Evolutionary conservation across 2,888 invertebrate genomes (phyloP), one percentile per base, ranked within the genome.

Genomic region (Ochropleura plecta): DNA sequence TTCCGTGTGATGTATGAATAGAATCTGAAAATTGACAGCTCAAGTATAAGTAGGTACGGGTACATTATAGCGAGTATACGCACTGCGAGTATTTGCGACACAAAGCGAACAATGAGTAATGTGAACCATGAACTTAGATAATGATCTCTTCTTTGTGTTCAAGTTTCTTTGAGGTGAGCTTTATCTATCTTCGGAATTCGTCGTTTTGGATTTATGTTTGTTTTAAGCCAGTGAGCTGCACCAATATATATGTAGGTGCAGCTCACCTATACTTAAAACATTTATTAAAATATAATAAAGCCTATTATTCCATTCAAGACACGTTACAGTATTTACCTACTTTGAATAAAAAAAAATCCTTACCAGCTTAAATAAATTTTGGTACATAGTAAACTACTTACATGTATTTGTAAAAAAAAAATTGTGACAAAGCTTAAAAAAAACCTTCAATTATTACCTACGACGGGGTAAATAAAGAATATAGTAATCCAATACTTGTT

Each of bases 91-190:
- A 81, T 84, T 77, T 79, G 82, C 79, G 75, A 83, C 84, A 71
- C 79, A 75, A 84, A 59, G 65, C 74, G 76, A 76, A 82, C 82
- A 76, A 73, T 82, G 79, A 82, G 65, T 70, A 78, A 75, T 78
- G 76, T 84, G 84, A 84, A 84, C 84, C 85, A 73, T 84, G 84
- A 84, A 84, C 84, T 84, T 44, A 79, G 84, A 84, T 84, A 79
- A 76, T 57, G 64, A 84, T 84, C 84, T 77, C 71, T 69, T 72
- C 78, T 83, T 83, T 77, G 83, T 81, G 63, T 70, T 67, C 60
- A 68, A 68, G 80, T 83, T 83, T 83, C 67, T 83, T 82, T 70
- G 74, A 69, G 44, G 40, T 71, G 55, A 83, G 68, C 62, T 80
- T 73, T 73, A 80, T 82, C 68, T 80, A 71, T 65, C 71, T 74